These are phyloP conservation scores for Lateolabrax maculatus DNA, from an alignment of 2,797 vertebrate species.

Conservation along the genomic window DNA sequence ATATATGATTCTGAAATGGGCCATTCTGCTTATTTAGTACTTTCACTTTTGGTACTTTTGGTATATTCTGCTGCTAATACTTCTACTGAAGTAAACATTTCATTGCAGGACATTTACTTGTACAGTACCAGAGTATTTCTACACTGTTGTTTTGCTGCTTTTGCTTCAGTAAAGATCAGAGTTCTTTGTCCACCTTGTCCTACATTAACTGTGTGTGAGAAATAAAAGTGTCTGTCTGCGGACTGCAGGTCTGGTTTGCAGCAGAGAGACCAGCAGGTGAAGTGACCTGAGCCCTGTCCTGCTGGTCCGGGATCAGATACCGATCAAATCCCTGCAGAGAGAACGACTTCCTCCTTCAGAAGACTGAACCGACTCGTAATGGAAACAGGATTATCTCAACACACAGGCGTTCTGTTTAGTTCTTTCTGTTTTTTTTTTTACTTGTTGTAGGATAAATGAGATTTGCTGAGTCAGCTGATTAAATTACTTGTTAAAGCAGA, in stretches of 20 bases:
- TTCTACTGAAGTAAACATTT: too few relatives aligned
- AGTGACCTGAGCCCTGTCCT: neutral
- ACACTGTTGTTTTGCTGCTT: too few relatives aligned
- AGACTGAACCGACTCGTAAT: neutral
- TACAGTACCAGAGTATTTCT: too few relatives aligned
- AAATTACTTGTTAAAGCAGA: slow-evolving; percentile 5
- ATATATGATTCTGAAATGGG: too few relatives aligned
- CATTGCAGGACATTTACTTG: neutral
- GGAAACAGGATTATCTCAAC: slow-evolving; percentile 3
- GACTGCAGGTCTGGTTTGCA: neutral
- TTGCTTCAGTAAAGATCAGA: too few relatives aligned
- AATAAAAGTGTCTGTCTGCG: neutral
- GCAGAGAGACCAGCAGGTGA: neutral
- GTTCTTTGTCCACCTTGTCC: too few relatives aligned
- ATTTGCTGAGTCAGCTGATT: slow-evolving; percentile 30
- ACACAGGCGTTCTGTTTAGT: neutral
- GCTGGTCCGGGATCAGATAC: slow-evolving; percentile 14
- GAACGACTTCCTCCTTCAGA: neutral
- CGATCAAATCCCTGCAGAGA: neutral
- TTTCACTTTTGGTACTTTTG: too few relatives aligned
- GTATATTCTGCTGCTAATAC: too few relatives aligned
- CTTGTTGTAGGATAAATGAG: slow-evolving; percentile 4
- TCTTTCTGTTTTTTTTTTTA: too few relatives aligned
- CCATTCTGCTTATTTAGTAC: too few relatives aligned
- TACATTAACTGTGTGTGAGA: neutral